phyloP scores from a whole-genome alignment of 2,888 invertebrate species.

The Cephus nigrinus region DNA sequence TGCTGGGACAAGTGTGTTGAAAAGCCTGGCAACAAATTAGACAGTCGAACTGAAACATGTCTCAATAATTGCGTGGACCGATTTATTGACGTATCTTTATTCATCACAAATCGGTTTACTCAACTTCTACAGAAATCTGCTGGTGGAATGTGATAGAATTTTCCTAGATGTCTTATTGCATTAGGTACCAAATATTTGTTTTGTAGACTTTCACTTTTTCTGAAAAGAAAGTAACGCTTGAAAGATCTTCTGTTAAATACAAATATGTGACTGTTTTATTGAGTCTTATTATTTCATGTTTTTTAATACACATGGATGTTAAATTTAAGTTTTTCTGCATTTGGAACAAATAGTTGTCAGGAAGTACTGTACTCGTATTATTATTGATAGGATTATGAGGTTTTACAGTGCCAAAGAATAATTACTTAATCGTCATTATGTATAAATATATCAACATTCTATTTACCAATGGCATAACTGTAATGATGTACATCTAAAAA shows the following conservation, averaged over 20 bases:
- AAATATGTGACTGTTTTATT: background rate
- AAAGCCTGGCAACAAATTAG: slow-evolving; percentile 88
- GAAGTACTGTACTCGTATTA: background rate
- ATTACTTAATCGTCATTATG: background rate
- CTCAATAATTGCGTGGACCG: slow-evolving; percentile 93
- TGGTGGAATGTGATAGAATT: slow-evolving; percentile 41
- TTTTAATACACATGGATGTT: background rate
- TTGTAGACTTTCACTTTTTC: background rate
- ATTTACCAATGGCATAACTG: background rate
- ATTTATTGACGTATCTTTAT: slow-evolving; percentile 91
- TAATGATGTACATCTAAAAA: background rate
- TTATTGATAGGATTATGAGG: background rate
- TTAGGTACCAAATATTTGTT: background rate
- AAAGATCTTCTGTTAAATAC: background rate
- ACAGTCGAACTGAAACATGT: slow-evolving; percentile 90
- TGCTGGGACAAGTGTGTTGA: slow-evolving; percentile 98
- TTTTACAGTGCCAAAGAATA: background rate
- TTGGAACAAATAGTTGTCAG: background rate
- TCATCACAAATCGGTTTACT: slow-evolving; percentile 90
- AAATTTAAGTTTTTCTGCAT: background rate
- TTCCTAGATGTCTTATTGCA: background rate
- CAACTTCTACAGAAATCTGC: slow-evolving; percentile 84
- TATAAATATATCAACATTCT: background rate
- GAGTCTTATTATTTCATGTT: background rate
- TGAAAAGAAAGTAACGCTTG: background rate